These are phyloP conservation scores for Campylorhamphus procurvoides DNA, from an alignment of 2,113 vertebrate species.

Conservation along the genomic window DNA sequence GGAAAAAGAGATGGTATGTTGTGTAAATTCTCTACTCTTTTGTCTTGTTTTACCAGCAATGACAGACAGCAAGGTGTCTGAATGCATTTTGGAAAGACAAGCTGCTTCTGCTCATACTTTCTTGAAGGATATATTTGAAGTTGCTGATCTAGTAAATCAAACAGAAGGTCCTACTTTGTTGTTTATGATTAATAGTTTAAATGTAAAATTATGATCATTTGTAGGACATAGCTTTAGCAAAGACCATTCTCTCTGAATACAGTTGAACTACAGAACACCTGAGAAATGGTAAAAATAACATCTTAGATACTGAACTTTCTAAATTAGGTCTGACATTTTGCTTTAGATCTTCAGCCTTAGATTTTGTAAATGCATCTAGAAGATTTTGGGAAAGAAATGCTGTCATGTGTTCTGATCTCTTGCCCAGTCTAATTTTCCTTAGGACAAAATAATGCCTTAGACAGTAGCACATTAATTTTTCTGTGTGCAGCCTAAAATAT, in stretches of 20 bases:
- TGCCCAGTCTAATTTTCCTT: background rate
- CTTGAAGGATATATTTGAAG: background rate
- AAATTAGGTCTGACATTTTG: background rate
- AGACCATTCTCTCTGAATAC: background rate
- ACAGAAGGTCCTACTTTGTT: background rate
- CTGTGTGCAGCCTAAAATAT: background rate
- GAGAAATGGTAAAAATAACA: background rate
- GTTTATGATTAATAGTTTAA: background rate
- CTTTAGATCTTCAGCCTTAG: background rate
- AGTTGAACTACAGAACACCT: background rate
- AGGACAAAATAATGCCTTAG: background rate
- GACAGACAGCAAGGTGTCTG: background rate
- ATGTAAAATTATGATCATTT: background rate
- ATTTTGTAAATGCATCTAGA: background rate
- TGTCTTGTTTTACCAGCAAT: background rate
- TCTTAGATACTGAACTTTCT: conserved; percentile 1
- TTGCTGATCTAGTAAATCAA: background rate
- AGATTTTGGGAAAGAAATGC: background rate
- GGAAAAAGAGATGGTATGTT: background rate
- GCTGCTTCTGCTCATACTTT: background rate
- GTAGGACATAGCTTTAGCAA: background rate
- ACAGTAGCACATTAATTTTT: background rate
- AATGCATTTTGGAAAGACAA: background rate
- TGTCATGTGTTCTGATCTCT: background rate
- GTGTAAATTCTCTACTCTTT: background rate